A percentile compares a stretch with the other conserved stretches of the same genome.
Conservation (phyloP, 64 coral and sea anemone genomes). For the Dendrophyllia cribrosa region DNA sequence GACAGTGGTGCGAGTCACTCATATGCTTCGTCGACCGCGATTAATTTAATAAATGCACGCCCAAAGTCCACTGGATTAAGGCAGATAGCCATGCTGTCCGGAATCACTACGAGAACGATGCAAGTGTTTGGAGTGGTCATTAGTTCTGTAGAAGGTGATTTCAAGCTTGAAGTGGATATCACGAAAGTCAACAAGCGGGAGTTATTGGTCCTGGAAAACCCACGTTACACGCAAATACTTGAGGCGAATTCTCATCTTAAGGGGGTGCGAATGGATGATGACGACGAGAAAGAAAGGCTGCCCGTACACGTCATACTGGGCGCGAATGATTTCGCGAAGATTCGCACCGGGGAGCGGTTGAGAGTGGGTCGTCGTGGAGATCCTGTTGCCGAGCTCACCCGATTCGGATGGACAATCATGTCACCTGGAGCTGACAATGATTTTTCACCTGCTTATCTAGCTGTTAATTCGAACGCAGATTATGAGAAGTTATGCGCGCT, state of each 20-base stretch:
- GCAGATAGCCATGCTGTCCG: background rate
- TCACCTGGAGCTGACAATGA: slow-evolving; percentile 54
- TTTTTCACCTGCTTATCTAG: background rate
- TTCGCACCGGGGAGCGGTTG: slow-evolving; percentile 25
- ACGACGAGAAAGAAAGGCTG: slow-evolving; percentile 27
- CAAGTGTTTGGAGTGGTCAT: background rate
- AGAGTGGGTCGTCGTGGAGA: slow-evolving; percentile 46
- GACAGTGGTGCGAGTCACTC: slow-evolving; percentile 17
- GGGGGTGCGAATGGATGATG: slow-evolving; percentile 35
- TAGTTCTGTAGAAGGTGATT: background rate
- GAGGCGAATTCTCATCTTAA: slow-evolving; percentile 33
- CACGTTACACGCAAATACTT: background rate
- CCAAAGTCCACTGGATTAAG: background rate
- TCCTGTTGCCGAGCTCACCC: slow-evolving; percentile 32
- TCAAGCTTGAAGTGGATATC: background rate
- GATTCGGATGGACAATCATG: slow-evolving; percentile 68
- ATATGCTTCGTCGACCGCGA: background rate
- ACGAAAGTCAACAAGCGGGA: slow-evolving; percentile 13
- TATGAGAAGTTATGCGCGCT: slow-evolving; percentile 27
- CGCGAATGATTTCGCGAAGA: slow-evolving; percentile 61
- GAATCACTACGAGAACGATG: background rate
- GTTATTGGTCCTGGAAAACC: slow-evolving; percentile 18
- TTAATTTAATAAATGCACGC: background rate
- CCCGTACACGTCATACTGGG: slow-evolving; percentile 49
- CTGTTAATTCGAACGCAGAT: slow-evolving; percentile 14